A percentile compares a stretch with the other conserved stretches of the same genome.
phyloP scores from a whole-genome alignment of 2,888 invertebrate genomes.

The Balanococcus diminutus region DNA sequence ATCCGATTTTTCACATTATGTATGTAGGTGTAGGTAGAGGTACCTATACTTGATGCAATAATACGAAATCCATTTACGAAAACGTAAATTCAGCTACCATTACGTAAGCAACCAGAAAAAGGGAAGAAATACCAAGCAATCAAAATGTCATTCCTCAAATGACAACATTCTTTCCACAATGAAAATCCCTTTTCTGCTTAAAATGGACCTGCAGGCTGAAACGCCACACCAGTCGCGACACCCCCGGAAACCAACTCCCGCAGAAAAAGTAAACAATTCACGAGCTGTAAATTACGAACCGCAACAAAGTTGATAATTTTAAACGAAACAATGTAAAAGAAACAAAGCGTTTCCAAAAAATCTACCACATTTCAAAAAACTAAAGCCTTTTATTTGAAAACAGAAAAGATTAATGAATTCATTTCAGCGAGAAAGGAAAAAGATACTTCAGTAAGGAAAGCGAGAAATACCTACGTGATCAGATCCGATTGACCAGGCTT shows the following conservation, averaged over 20 bases:
- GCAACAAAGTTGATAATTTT: background rate
- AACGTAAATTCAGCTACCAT: background rate
- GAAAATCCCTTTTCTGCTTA: background rate
- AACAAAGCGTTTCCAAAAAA: background rate
- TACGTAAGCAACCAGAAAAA: background rate
- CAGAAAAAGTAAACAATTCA: background rate
- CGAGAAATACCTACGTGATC: constrained; percentile 44
- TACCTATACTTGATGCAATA: too few relatives aligned
- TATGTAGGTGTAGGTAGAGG: too few relatives aligned
- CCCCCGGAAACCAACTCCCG: background rate
- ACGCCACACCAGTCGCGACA: background rate
- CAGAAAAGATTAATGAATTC: constrained; percentile 28
- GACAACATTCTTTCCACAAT: background rate
- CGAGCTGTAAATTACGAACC: background rate
- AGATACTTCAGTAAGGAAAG: background rate
- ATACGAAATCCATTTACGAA: background rate
- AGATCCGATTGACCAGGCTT: constrained; percentile 44
- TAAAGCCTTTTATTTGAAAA: background rate
- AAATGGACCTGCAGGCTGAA: too few relatives aligned
- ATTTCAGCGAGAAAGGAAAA: background rate
- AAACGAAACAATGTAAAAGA: background rate
- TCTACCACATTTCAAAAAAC: background rate
- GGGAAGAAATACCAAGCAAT: background rate
- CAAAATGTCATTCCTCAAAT: background rate
- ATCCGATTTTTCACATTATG: too few relatives aligned